Evolutionary conservation across 1,140 invertebrate species (phyloP).

Genomic region (Drosophila leontia): DNA sequence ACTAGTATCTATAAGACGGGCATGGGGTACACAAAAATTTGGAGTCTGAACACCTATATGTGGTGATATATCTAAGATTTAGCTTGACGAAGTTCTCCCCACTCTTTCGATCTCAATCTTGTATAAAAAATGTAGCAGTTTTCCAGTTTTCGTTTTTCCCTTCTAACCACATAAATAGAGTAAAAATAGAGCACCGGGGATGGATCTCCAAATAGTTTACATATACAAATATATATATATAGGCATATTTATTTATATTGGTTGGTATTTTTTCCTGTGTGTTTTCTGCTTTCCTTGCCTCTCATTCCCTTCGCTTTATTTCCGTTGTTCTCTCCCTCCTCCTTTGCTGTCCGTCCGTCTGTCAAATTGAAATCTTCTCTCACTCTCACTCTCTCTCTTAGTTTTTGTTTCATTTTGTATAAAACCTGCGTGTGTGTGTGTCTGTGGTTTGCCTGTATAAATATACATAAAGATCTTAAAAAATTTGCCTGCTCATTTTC

Average conservation of each 20-base stretch:
- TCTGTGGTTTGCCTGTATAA: slow-evolving; percentile 42
- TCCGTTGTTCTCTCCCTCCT: slow-evolving; percentile 7
- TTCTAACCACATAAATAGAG: slow-evolving; percentile 72
- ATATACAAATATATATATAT: slow-evolving; percentile 71
- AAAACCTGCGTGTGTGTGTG: slow-evolving; percentile 50
- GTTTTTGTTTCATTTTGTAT: slow-evolving; percentile 27
- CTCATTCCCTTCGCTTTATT: slow-evolving; percentile 22
- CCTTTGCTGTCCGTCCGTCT: slow-evolving; percentile 21
- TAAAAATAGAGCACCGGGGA: slow-evolving; percentile 77
- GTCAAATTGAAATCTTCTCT: slow-evolving; percentile 41
- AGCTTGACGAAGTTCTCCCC: slow-evolving; percentile 1
- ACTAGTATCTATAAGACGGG: background rate
- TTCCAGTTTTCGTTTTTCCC: slow-evolving; percentile 39
- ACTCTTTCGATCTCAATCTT: background rate
- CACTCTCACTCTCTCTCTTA: slow-evolving; percentile 38
- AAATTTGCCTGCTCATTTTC: slow-evolving; percentile 69
- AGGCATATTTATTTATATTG: slow-evolving; percentile 59
- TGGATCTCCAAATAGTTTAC: slow-evolving; percentile 80
- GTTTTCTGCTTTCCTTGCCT: slow-evolving; percentile 12
- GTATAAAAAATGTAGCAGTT: slow-evolving; percentile 65
- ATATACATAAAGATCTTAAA: slow-evolving; percentile 75
- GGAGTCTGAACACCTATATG: slow-evolving; percentile 13
- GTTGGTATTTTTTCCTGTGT: slow-evolving; percentile 68
- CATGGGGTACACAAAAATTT: background rate
- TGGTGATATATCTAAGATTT: slow-evolving; percentile 17